phyloP scores from a whole-genome alignment of 2,888 invertebrate species.

The Erynnis tages region DNA sequence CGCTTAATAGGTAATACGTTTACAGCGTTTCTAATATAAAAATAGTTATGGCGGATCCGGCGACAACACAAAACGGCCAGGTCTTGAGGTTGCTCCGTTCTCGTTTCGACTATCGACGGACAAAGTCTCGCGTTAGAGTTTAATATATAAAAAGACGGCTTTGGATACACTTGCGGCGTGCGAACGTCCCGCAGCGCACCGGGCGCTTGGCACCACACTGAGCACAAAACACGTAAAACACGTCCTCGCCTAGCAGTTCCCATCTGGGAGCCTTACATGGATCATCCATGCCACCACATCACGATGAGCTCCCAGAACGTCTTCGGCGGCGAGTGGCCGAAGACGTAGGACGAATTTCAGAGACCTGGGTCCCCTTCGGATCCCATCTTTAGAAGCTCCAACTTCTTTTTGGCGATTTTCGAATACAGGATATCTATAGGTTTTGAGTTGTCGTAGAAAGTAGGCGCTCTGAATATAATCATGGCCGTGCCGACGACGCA shows the following conservation, averaged over 20 bases:
- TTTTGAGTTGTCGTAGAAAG: constrained; percentile 93
- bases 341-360: constrained; percentile 86
- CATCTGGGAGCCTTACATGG: constrained; percentile 67
- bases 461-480: constrained; percentile 94
- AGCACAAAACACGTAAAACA: constrained; percentile 53
- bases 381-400: constrained; percentile 93
- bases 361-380: constrained; percentile 85
- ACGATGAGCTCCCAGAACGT: constrained; percentile 82
- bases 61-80: constrained; percentile 59
- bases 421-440: constrained; percentile 95
- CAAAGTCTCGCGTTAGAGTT: constrained; percentile 65
- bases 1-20: constrained; percentile 55
- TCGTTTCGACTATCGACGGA: constrained; percentile 66
- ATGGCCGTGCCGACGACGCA: constrained; percentile 94
- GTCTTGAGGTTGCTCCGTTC: constrained; percentile 53
- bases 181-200: constrained; percentile 65
- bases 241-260: constrained; percentile 72
- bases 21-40: constrained; percentile 71
- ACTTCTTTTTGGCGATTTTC: constrained; percentile 94
- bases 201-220: constrained; percentile 74
- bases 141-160: constrained; percentile 75
- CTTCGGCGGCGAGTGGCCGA: constrained; percentile 86
- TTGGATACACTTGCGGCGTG: constrained; percentile 63
- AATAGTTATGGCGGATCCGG: constrained; percentile 68
- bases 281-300: constrained; percentile 82